A percentile compares a stretch with the other conserved stretches of the same genome.
phyloP scores from a whole-genome alignment of 1,140 invertebrate genomes.

The Drosophila ficusphila region DNA sequence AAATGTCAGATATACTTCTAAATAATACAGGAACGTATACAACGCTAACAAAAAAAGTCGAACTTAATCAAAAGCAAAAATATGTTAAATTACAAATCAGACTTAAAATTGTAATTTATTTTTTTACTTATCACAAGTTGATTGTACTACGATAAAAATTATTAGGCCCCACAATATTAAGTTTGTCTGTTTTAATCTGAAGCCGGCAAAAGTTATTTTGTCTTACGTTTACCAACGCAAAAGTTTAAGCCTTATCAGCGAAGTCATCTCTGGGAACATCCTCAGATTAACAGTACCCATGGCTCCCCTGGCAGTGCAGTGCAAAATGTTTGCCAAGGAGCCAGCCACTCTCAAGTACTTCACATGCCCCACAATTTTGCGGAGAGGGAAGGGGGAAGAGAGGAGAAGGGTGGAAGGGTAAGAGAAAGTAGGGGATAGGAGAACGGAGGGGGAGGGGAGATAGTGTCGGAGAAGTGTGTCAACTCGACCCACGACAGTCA shows the following conservation, averaged over 20 bases:
- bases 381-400: neutral
- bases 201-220: neutral
- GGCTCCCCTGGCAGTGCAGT: constrained; percentile 26
- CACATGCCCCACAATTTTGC: constrained; percentile 21
- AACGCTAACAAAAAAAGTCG: too few species aligned
- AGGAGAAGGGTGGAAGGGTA: neutral
- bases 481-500: constrained; percentile 58
- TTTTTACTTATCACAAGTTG: too few species aligned
- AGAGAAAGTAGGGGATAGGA: neutral
- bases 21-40: too few species aligned
- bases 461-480: constrained; percentile 55
- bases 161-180: too few species aligned
- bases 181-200: neutral
- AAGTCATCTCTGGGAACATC: constrained; percentile 22
- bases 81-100: too few species aligned
- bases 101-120: too few species aligned
- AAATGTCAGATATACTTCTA: too few species aligned
- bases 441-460: neutral
- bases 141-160: too few species aligned
- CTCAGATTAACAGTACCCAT: neutral
- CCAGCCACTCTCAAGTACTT: constrained; percentile 55
- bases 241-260: neutral
- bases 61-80: too few species aligned
- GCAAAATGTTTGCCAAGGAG: constrained; percentile 51
- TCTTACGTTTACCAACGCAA: neutral